Conservation (phyloP, 2,113 vertebrate species). For the Ancistrus triradiatus region DNA sequence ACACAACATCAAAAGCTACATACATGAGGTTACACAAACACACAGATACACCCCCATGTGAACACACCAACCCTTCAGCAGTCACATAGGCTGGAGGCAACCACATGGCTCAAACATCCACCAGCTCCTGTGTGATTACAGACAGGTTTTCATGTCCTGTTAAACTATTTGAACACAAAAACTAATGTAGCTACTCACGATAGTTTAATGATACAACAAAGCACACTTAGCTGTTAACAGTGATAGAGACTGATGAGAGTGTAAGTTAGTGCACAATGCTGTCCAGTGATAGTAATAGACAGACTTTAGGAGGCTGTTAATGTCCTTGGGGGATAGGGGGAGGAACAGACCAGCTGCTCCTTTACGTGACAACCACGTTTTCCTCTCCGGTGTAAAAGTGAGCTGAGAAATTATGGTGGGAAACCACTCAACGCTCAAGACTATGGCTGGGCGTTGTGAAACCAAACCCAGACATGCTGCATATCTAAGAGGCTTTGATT, state of each 20-base stretch:
- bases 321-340: conserved; percentile 2
- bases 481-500: too few relatives aligned
- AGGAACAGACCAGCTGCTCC: conserved; percentile 9
- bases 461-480: too few relatives aligned
- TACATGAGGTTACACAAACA: not conserved
- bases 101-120: conserved; percentile 52
- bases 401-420: too few relatives aligned
- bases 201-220: too few relatives aligned
- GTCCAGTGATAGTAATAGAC: not conserved
- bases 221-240: not conserved
- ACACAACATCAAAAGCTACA: too few relatives aligned
- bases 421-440: too few relatives aligned
- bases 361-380: not conserved
- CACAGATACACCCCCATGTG: conserved; percentile 5
- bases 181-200: too few relatives aligned
- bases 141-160: conserved; percentile 50
- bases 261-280: too few relatives aligned
- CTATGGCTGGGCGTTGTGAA: too few relatives aligned
- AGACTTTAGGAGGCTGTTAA: conserved; percentile 15
- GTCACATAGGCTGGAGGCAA: conserved; percentile 13
- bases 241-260: not conserved
- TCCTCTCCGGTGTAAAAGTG: not conserved
- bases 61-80: conserved; percentile 26
- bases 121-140: conserved; percentile 52
- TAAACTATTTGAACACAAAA: too few relatives aligned